Conservation (phyloP, 2,113 vertebrate genomes). For the Tursiops truncatus region DNA sequence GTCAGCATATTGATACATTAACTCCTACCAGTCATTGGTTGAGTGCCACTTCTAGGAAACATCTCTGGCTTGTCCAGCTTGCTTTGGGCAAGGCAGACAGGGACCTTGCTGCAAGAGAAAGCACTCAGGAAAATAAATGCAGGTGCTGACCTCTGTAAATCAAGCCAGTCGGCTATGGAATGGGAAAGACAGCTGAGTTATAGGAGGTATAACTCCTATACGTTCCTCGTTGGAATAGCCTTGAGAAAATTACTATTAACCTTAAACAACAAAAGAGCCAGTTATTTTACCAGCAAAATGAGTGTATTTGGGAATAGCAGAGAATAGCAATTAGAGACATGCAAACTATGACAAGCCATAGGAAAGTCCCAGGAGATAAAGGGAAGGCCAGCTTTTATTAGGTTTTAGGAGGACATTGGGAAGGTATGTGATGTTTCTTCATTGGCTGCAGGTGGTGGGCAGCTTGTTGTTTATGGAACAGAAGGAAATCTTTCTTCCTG, state of each 20-base stretch:
- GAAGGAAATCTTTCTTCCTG: background rate
- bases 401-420: background rate
- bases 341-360: background rate
- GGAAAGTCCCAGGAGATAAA: background rate
- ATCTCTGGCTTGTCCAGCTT: background rate
- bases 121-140: background rate
- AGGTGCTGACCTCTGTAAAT: background rate
- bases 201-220: background rate
- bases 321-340: background rate
- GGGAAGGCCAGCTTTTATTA: background rate
- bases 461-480: background rate
- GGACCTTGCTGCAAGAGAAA: background rate
- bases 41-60: background rate
- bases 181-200: background rate
- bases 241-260: background rate
- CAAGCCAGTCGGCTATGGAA: background rate
- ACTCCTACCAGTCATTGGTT: background rate
- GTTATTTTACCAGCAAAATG: background rate
- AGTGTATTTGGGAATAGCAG: background rate
- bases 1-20: background rate
- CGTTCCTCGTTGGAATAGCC: background rate
- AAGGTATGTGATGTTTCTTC: background rate
- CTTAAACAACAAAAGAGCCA: background rate
- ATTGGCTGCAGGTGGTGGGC: background rate
- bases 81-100: background rate